Percentiles rank a stretch among this genome's conserved stretches.
Evolutionary conservation across 2,888 invertebrate genomes (phyloP).

Genomic region (Trichogramma evanescens): DNA sequence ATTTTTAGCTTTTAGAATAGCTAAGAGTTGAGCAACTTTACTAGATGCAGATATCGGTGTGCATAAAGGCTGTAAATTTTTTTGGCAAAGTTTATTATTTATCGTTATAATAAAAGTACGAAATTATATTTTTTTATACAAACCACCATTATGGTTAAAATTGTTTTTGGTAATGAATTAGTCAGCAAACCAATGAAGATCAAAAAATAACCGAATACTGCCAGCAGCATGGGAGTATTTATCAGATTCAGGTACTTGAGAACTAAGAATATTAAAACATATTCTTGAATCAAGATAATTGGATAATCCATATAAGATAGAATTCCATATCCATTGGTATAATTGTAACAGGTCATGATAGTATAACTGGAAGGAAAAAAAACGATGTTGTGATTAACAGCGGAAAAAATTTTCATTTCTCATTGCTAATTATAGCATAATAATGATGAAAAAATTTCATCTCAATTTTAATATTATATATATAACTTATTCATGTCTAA

Average conservation of each 20-base stretch:
- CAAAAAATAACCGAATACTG: conserved; percentile 42
- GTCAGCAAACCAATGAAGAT: conserved; percentile 42
- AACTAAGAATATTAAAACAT: conserved; percentile 64
- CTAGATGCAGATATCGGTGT: conserved; percentile 78
- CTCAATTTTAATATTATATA: too few species aligned
- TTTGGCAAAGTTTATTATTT: background rate
- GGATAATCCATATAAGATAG: conserved; percentile 81
- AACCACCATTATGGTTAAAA: conserved; percentile 61
- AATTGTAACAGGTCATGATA: conserved; percentile 75
- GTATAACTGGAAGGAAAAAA: conserved; percentile 60
- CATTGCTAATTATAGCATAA: too few species aligned
- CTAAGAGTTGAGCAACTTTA: conserved; percentile 70
- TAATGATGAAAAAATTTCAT: too few species aligned
- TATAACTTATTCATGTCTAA: background rate
- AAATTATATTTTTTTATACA: conserved; percentile 36
- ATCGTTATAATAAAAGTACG: background rate
- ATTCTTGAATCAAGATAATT: conserved; percentile 69
- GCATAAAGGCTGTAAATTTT: conserved; percentile 41
- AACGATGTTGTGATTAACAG: background rate
- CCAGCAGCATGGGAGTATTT: conserved; percentile 40
- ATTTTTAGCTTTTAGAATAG: conserved; percentile 64
- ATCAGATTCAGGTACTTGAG: conserved; percentile 61
- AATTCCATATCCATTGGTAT: conserved; percentile 63
- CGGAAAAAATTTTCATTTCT: too few species aligned
- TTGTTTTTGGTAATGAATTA: conserved; percentile 47